Conservation (phyloP, 2,888 invertebrate genomes). For the Meghimatium bilineatum region DNA sequence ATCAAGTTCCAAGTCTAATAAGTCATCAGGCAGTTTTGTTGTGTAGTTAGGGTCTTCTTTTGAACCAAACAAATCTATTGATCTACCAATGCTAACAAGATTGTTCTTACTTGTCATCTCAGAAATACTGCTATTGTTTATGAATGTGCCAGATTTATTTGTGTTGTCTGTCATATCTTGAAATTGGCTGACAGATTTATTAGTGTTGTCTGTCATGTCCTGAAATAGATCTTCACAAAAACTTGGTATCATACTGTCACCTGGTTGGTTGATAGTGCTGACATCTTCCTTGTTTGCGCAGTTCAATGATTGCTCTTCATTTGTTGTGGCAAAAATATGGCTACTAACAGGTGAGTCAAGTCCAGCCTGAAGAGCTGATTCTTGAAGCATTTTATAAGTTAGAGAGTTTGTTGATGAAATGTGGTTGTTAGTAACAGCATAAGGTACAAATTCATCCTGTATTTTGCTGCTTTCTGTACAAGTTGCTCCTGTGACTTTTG, state of each 20-base stretch:
- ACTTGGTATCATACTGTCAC: neutral
- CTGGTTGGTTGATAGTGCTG: neutral
- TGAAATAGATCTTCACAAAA: neutral
- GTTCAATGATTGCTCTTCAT: neutral
- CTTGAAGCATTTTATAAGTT: neutral
- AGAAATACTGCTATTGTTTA: neutral
- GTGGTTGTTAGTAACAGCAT: neutral
- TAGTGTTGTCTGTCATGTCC: neutral
- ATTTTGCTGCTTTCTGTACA: neutral
- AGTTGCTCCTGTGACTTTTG: neutral
- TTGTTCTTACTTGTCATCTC: neutral
- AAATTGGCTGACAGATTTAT: too few species aligned
- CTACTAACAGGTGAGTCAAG: neutral
- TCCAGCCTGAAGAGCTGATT: neutral
- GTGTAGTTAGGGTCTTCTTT: neutral
- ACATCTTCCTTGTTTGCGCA: too few species aligned
- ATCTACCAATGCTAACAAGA: neutral
- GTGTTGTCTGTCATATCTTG: neutral
- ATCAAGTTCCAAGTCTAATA: conserved; percentile 16
- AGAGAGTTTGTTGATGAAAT: neutral
- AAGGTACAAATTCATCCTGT: neutral
- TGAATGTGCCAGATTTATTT: neutral
- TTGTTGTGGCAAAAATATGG: neutral
- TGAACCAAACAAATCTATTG: neutral
- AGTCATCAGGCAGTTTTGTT: conserved; percentile 8